These are phyloP conservation scores for Lonchura striata DNA, from an alignment of 2,113 vertebrate species.

Conservation along the genomic window DNA sequence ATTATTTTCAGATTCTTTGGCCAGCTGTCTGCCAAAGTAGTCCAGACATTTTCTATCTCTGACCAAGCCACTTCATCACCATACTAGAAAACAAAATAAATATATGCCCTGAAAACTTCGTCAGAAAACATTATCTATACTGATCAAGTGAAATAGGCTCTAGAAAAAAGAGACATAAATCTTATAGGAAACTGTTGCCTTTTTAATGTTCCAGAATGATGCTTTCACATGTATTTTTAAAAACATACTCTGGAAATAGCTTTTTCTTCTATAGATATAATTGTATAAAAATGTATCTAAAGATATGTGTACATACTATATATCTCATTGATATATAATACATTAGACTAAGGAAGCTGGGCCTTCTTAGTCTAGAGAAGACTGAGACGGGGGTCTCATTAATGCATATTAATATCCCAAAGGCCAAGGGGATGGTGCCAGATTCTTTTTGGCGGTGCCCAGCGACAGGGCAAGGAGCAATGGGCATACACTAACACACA, in stretches of 20 bases:
- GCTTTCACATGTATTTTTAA: not conserved
- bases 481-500: not conserved
- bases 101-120: not conserved
- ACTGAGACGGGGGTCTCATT: too few relatives aligned
- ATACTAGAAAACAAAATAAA: slow-evolving; percentile 79
- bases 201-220: not conserved
- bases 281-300: not conserved
- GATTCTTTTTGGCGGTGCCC: not conserved
- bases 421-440: not conserved
- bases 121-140: not conserved
- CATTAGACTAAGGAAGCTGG: not conserved
- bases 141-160: not conserved
- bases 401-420: not conserved
- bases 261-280: not conserved
- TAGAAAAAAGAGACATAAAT: not conserved
- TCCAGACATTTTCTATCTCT: slow-evolving; percentile 98
- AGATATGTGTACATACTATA: not conserved
- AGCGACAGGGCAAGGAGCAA: not conserved
- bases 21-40: slow-evolving; percentile 97
- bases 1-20: slow-evolving; percentile 98
- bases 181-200: not conserved
- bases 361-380: not conserved
- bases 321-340: not conserved
- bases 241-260: not conserved
- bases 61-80: slow-evolving; percentile 98